Evolutionary conservation across 1,140 invertebrate species (phyloP), one percentile per base, ranked within the genome.

Genomic region (Leptoteleia sp.): DNA sequence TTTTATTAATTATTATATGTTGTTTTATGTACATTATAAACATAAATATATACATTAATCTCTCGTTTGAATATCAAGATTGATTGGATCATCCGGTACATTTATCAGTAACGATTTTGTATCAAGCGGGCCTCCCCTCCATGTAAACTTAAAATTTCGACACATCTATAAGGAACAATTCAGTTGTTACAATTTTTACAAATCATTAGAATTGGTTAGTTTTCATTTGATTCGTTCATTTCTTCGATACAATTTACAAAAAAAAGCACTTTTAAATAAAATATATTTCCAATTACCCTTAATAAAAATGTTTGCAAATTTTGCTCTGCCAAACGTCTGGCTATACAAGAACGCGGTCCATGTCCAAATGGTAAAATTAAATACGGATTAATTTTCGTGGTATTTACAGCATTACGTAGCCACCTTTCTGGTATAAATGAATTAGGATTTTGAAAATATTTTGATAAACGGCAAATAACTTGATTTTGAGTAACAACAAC

Each of bases 401-500:
- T 37, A 40, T 89, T 85, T 35, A 84, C 86, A 40, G 91, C 91
- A 2, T 45, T 48, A 8, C 85, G 80, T 1, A 95, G 81, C 95
- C 95, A 96, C 33, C 95, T 90, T 81, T 96, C 94, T 0, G 96
- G 95, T 35, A 92, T 88, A 81, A 96, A 97, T 33, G 85, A 59
- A 38, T 93, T 67, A 0, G 96, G 93, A 11, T 93, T 84, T 1
- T 89, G 73, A 68, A 96, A 95, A 85, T 96, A 94, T 79, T 95
- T 88, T 0, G 92, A 89, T 33, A 94, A 85, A 25, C 93, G 91
- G 75, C 93, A 95, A 0, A 92, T 91, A 1, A 96, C 88, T 91
- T 96, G 95, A 83, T 97, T 98, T 82, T 97, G 95, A 8, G 95
- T 96, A 3, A 98, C 94, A 9, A 96, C 91, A 1, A 95, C 92